Conservation (phyloP, 2,888 invertebrate genomes). For the Neuroscelio doddi region DNA sequence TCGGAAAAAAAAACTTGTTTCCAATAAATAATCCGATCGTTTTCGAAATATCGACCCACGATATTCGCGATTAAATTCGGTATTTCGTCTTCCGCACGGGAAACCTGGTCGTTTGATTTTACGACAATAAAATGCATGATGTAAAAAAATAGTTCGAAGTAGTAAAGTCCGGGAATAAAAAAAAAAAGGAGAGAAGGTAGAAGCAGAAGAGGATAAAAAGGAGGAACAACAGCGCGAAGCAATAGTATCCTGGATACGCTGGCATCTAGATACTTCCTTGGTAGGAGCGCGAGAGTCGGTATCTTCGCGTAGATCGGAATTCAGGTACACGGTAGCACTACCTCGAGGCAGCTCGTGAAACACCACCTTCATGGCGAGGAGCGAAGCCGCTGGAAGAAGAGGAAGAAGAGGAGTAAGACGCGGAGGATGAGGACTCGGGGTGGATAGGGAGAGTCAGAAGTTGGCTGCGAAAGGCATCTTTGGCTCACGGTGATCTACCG, state of each 20-base stretch:
- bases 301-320: conserved; percentile 70
- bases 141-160: too few relatives aligned
- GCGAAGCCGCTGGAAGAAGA: conserved; percentile 13
- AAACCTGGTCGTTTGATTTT: too few relatives aligned
- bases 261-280: conserved; percentile 65
- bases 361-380: conserved; percentile 55
- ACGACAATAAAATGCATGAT: too few relatives aligned
- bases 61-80: too few relatives aligned
- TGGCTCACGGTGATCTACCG: conserved; percentile 67
- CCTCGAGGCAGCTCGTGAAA: conserved; percentile 65
- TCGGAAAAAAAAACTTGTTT: too few relatives aligned
- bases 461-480: conserved; percentile 50
- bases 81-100: too few relatives aligned
- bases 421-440: conserved; percentile 39
- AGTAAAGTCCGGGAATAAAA: conserved; percentile 14
- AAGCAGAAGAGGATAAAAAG: conserved; percentile 14
- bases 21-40: too few relatives aligned
- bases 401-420: conserved; percentile 21
- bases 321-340: conserved; percentile 70
- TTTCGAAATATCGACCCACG: too few relatives aligned
- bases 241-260: conserved; percentile 62
- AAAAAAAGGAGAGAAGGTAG: conserved; percentile 19
- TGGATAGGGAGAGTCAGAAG: conserved; percentile 32
- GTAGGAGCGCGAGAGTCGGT: conserved; percentile 57
- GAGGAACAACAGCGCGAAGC: conserved; percentile 40